A percentile compares a stretch with the other conserved stretches of the same genome.
phyloP scores from a whole-genome alignment of 2,113 vertebrate species.

The Puffinus mauretanicus region DNA sequence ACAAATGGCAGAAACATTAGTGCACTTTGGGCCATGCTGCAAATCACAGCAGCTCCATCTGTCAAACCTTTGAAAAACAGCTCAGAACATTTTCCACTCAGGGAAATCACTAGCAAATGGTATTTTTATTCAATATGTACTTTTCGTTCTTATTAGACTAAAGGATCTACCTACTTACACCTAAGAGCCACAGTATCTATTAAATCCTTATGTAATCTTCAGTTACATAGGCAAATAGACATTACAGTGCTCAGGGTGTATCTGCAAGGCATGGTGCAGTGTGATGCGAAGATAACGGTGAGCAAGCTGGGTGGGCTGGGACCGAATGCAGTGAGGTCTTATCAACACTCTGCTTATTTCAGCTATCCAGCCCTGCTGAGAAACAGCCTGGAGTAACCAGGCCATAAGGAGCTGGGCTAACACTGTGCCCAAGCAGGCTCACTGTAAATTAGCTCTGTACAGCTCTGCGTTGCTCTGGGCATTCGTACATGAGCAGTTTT shows the following conservation, averaged over 20 bases:
- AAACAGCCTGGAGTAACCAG: background rate
- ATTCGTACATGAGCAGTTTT: rapidly evolving
- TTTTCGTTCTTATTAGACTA: background rate
- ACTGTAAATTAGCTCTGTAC: background rate
- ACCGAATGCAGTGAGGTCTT: rapidly evolving
- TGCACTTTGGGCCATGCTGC: constrained; percentile 36
- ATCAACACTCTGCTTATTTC: background rate
- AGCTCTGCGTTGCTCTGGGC: background rate
- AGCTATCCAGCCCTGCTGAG: background rate
- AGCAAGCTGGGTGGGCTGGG: background rate
- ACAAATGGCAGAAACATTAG: constrained; percentile 37
- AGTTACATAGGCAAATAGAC: background rate
- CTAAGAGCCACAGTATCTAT: background rate
- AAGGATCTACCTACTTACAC: background rate
- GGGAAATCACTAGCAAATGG: constrained; percentile 36
- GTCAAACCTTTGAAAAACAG: constrained; percentile 48
- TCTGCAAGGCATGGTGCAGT: background rate
- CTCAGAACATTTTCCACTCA: constrained; percentile 42
- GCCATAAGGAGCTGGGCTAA: background rate
- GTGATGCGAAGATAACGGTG: rapidly evolving
- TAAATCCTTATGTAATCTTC: background rate
- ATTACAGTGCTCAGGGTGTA: background rate
- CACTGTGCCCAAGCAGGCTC: background rate
- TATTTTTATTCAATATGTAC: background rate
- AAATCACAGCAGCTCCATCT: constrained; percentile 52